Conservation (phyloP, 2,888 invertebrate species). For the Andrena bicolor region DNA sequence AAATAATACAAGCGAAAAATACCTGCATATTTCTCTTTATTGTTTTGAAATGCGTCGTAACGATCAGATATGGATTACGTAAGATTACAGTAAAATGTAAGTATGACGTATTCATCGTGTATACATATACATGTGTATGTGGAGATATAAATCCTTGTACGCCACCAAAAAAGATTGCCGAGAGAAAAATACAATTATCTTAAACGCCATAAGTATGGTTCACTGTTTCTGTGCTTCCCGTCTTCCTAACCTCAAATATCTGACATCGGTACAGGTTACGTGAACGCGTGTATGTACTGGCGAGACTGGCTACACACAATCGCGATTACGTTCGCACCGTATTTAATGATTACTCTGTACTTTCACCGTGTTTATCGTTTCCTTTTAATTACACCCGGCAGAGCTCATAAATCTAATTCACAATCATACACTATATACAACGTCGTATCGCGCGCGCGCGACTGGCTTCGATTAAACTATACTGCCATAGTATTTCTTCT, state of each 20-base stretch:
- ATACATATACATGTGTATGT: conserved; percentile 53
- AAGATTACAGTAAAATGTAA: conserved; percentile 70
- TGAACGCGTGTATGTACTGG: conserved; percentile 3
- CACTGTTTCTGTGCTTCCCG: conserved; percentile 14
- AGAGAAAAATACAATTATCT: conserved; percentile 47
- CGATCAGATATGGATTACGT: conserved; percentile 70
- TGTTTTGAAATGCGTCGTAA: conserved; percentile 65
- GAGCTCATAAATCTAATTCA: conserved; percentile 69
- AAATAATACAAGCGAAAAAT: not conserved
- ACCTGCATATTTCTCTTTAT: conserved; percentile 61
- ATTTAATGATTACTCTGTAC: conserved; percentile 51
- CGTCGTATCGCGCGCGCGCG: conserved; percentile 39
- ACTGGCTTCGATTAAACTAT: conserved; percentile 50
- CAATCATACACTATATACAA: conserved; percentile 79
- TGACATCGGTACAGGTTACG: not conserved
- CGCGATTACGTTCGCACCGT: conserved; percentile 10
- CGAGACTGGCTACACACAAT: conserved; percentile 6
- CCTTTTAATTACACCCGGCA: conserved; percentile 62
- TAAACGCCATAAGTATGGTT: conserved; percentile 36
- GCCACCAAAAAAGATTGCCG: conserved; percentile 57
- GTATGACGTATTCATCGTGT: conserved; percentile 56
- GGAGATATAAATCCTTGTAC: conserved; percentile 58
- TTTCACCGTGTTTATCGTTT: conserved; percentile 66
- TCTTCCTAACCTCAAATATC: conserved; percentile 4
- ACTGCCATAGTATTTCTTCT: conserved; percentile 55